Evolutionary conservation across 2,113 vertebrate genomes (phyloP), one percentile per base, ranked within the genome.

Genomic region (Ageneiosus marmoratus): DNA sequence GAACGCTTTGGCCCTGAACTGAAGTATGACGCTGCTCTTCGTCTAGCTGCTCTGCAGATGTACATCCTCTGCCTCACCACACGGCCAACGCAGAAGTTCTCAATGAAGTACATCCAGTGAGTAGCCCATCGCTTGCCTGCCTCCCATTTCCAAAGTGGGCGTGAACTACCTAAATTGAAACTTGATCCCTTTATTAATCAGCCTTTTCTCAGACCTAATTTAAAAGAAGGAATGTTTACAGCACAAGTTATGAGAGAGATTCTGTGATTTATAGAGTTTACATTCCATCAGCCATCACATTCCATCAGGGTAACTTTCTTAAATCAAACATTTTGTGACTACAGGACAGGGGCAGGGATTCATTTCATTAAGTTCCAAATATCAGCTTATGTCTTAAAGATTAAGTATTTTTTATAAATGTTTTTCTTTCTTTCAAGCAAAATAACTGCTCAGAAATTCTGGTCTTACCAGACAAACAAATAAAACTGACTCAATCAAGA

Each of bases 51-150:
- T 0, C 89, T 99, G 88, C 97, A 99, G 90, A 98, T 99, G 97
- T 98, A 98, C 88, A 96, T 99, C 89, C 95, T 97, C 86, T 98
- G 96, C 55, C 95, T 99, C 87, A 97, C 96, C 73, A 97, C 96
- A 81, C 96, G 95, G 87, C 97, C 97, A 88, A 97, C 94, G 11
- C 97, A 98, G 93, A 99, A 98, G 92, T 97, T 98, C 87, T 98
- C 97, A 0, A 95, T 99, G 70, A 99, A 99, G 86, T 99, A 98
- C 83, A 98, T 99, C 86, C 97, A 99, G 97, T 99, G 93, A 97
- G 97, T 97, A 51, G 9, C 5, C 20, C 4, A 76, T 63, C 22
- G 50, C 16, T 50, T 50, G 48, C 7, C 56, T 46, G 46, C 15
- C 44, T 65, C 44, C 32, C 50, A 37, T 12, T 48, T 56, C 37